Conservation (phyloP, 2,113 vertebrate genomes). For the Sigmodon hispidus region DNA sequence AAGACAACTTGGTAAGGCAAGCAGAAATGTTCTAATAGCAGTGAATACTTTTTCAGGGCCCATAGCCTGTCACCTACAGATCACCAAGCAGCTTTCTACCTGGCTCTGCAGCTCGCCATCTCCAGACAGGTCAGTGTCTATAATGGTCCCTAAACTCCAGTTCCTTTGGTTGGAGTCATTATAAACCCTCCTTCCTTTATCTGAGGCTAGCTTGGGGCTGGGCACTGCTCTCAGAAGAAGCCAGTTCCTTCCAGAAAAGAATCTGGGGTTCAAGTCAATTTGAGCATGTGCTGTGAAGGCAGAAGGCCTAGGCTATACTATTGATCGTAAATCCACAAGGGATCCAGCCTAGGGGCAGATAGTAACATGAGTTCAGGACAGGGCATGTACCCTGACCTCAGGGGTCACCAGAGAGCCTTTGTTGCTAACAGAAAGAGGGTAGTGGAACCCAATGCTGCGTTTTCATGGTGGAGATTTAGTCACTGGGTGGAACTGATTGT, state of each 20-base stretch:
- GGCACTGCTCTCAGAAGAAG: neutral
- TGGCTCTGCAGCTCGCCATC: conserved; percentile 97
- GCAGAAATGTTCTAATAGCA: neutral
- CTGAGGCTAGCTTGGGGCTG: neutral
- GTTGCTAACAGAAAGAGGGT: neutral
- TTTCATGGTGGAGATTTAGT: neutral
- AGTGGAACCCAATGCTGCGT: neutral
- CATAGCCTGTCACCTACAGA: conserved; percentile 97
- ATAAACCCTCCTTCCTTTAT: neutral
- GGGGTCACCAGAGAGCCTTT: neutral
- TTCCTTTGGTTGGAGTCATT: fast-evolving
- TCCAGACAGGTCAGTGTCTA: conserved; percentile 94
- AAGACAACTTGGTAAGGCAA: neutral
- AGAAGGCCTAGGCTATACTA: neutral
- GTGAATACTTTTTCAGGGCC: conserved; percentile 87
- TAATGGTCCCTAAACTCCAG: fast-evolving
- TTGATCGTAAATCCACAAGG: neutral
- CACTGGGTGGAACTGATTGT: neutral
- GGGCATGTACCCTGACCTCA: neutral
- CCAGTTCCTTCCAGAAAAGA: neutral
- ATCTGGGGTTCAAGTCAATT: neutral
- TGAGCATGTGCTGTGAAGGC: neutral
- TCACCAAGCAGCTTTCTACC: conserved; percentile 96
- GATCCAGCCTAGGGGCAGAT: neutral
- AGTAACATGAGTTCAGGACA: neutral